Conservation (phyloP, 2,888 invertebrate species). For the Agrotis exclamationis region DNA sequence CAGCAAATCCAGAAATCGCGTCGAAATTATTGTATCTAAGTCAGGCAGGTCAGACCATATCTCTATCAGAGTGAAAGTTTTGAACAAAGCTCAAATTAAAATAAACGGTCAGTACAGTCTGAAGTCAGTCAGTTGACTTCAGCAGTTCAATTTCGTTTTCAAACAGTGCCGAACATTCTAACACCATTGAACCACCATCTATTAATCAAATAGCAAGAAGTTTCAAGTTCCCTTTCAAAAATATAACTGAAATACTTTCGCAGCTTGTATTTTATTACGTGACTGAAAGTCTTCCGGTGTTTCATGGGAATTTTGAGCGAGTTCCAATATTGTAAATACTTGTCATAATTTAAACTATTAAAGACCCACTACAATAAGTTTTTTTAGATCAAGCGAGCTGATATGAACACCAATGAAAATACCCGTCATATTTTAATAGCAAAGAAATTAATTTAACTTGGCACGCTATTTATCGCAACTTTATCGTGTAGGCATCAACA, state of each 20-base stretch:
- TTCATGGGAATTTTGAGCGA: slow-evolving; percentile 33
- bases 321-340: slow-evolving; percentile 37
- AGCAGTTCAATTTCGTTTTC: too few relatives aligned
- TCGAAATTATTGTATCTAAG: not conserved
- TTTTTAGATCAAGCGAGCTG: slow-evolving; percentile 38
- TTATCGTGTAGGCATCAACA: slow-evolving; percentile 73
- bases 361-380: slow-evolving; percentile 11
- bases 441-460: slow-evolving; percentile 64
- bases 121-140: too few relatives aligned
- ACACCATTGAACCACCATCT: too few relatives aligned
- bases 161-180: too few relatives aligned
- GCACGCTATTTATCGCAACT: slow-evolving; percentile 78
- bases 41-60: too few relatives aligned
- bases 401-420: slow-evolving; percentile 35
- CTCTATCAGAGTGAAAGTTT: too few relatives aligned
- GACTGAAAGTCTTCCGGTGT: slow-evolving; percentile 24
- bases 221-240: not conserved
- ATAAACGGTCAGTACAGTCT: too few relatives aligned
- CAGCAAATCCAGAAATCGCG: not conserved
- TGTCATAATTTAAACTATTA: slow-evolving; percentile 1
- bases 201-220: not conserved
- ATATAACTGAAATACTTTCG: slow-evolving; percentile 16
- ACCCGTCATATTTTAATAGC: slow-evolving; percentile 39
- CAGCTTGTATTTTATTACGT: slow-evolving; percentile 17
- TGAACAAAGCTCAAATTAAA: too few relatives aligned